Evolutionary conservation across 2,797 vertebrate species (phyloP), one percentile per base, ranked within the genome.

Genomic region (Caiman crocodilus): DNA sequence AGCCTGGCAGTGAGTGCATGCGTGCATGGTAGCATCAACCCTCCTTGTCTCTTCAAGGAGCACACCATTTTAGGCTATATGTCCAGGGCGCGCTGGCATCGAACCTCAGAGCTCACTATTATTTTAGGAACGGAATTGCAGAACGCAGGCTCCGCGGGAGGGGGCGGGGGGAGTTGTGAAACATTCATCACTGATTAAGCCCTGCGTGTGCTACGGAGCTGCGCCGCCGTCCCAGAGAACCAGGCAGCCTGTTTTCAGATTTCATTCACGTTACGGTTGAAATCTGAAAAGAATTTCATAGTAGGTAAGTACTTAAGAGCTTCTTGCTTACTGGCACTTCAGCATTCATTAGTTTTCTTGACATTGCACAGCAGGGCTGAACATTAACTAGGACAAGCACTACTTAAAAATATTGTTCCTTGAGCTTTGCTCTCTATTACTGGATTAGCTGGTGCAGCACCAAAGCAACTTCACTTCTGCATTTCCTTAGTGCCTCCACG

Each of bases 311-410:
- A 63, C 35, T 79, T 4, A 28, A 61, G 74, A 82, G 84, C 73
- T 84, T 83, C 82, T 91, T 82, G 63, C 84, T 90, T 4, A 10
- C 76, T 65, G 84, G 75, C 84, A 17, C 85, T 87, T 90, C 56
- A 5, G 87, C 25, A 20, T 59, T 93, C 90, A 83, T 94, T 92
- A 76, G 88, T 92, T 89, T 90, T 65, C 93, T 84, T 94, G 93
- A 84, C 89, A 30, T 79, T 79, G 90, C 92, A n/a, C 87, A 74
- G 90, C 85, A n/a, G 78, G 92, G 90, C 92, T 96, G 94, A 93
- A 93, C 91, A 89, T 95, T 94, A 95, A 94, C 91, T 83, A 92
- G 91, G 92, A 69, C 89, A 85, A 91, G 92, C 65, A 11, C 76
- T 77, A 32, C 90, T 92, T 83, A 12, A 74, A 89, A 88, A 82